Base-by-base conservation (phyloP, 2,888 invertebrate species). In the Stramonita haemastoma region DNA sequence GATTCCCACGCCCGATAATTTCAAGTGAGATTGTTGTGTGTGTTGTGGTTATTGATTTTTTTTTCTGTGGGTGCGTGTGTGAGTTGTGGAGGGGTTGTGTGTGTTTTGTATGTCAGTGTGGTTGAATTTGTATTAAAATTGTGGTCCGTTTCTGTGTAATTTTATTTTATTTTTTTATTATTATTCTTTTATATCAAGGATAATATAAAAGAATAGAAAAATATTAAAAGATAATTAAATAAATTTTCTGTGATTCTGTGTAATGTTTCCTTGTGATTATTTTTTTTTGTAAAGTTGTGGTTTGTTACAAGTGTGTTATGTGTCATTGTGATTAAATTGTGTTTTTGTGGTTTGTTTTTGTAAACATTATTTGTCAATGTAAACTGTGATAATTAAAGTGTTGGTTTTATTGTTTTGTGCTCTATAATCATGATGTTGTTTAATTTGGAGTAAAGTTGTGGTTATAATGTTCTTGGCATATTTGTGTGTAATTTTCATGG, bases 1-100 rank as follows among this genome's bases (percentile, higher is more conserved):
- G 94, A 92, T 94, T 6, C 92, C 93, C 15, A 93, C 92, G 13
- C 94, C 94, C 60, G 94, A 94, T 57, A 93, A 94, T 88, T 94
- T 94, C 91, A 91, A 89, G 91, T 91, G 85, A 86, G 84, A n/a
- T 56, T 57, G 77, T 77, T 34, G 36, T 81, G 32, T 32, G 32
- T 34, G 81, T 79, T 66, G 66, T 66, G 17, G 2, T 66, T 46
- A 46, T 46, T 17, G 29, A 19, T n/a, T 85, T 57, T 85, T 34
- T 36, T 81, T 81, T 60, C 60, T 34, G 29, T 56, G n/a, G 19
- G 17, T 84, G 81, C 36, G 8, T 1, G 6, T 83, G 83, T 46
- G 32, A 17, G 15, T 36, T 36, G 34, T 79, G 15, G 15, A 19
- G 1, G 1, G 8, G 8, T 77, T 22, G 8, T 29, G 15, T 77